Base-by-base conservation (phyloP, 2,797 vertebrate species). In the Sebastes kiyomatsui region DNA sequence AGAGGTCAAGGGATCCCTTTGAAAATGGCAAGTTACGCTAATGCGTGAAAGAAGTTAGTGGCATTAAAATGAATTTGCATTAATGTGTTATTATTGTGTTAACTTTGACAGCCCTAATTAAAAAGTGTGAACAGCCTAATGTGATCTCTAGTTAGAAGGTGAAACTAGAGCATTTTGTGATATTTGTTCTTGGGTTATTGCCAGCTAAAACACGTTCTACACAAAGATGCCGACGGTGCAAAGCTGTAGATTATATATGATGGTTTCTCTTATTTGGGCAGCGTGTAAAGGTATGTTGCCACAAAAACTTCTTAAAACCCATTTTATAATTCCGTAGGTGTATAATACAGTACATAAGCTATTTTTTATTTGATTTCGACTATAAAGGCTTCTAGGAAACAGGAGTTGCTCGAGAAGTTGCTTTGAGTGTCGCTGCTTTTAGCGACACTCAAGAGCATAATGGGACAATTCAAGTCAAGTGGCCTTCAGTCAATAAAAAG, bases 401-500 rank as follows among this genome's bases (percentile, higher is more conserved):
- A 49, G 6, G 13, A 25, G 23, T 10, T 32, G 62, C 4, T 28
- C 0, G 0, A 54, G 6, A 62, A 11, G 27, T 38, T 54, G 22
- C 16, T 18, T 7, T 46, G 1, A 25, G 56, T 65, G 35, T 22
- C 1, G 2, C 49, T 32, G 56, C 6, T 60, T 67, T 68, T 6
- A 28, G 35, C 2, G 25, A 65, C 28, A 67, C 46, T 42, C 4
- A 12, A 56, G 68, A 61, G 35, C 14, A 82, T 68, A 76, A 72
- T 55, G 32, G 55, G 38, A 82, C 28, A 25, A 77, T 67, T 82
- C 32, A 72, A 84, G 56, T 67, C 49, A 55, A 81, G 83, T 56
- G 67, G 46, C 38, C 72, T 49, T 28, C 4, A 80, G 75, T 79
- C 76, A 85, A 84, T 88, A 83, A 83, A 89, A 81, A 70, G 49